These are phyloP conservation scores for Pammene fasciana DNA, from an alignment of 2,888 invertebrate species.

Conservation along the genomic window DNA sequence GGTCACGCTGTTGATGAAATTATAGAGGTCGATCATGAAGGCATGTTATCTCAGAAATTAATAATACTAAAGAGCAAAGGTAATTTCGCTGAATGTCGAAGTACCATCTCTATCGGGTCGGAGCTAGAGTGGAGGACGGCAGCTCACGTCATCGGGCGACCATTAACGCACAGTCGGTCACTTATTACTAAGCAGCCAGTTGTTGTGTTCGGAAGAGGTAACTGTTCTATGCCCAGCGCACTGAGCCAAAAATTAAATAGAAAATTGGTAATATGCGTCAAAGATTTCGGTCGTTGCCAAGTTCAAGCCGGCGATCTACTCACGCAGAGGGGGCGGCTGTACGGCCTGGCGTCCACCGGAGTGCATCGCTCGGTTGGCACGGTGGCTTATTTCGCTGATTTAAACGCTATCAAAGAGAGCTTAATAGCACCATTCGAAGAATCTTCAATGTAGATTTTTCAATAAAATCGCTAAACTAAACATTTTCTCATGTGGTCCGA, in stretches of 20 bases:
- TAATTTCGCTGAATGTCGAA: conserved; percentile 60
- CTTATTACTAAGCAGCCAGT: conserved; percentile 63
- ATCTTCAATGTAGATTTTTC: background rate
- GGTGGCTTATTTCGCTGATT: conserved; percentile 63
- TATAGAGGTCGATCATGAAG: conserved; percentile 60
- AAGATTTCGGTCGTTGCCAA: conserved; percentile 61
- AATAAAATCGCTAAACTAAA: background rate
- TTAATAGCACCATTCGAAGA: conserved; percentile 6
- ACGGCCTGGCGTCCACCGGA: conserved; percentile 66
- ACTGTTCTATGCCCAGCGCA: conserved; percentile 35
- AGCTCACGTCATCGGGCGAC: conserved; percentile 64
- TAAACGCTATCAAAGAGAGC: conserved; percentile 47
- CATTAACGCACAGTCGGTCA: conserved; percentile 52
- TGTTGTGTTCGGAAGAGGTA: conserved; percentile 46
- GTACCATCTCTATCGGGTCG: conserved; percentile 55
- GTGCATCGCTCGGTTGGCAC: conserved; percentile 53
- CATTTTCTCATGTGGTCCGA: background rate
- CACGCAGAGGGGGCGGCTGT: conserved; percentile 59
- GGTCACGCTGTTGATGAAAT: conserved; percentile 61
- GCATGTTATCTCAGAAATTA: conserved; percentile 59
- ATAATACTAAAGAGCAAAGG: conserved; percentile 64
- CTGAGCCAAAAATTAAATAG: conserved; percentile 48
- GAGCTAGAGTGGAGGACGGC: conserved; percentile 49
- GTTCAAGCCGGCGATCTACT: conserved; percentile 70
- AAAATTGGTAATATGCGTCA: conserved; percentile 62